phyloP scores from a whole-genome alignment of 1,140 invertebrate species.

The Phenacoccus solenopsis region DNA sequence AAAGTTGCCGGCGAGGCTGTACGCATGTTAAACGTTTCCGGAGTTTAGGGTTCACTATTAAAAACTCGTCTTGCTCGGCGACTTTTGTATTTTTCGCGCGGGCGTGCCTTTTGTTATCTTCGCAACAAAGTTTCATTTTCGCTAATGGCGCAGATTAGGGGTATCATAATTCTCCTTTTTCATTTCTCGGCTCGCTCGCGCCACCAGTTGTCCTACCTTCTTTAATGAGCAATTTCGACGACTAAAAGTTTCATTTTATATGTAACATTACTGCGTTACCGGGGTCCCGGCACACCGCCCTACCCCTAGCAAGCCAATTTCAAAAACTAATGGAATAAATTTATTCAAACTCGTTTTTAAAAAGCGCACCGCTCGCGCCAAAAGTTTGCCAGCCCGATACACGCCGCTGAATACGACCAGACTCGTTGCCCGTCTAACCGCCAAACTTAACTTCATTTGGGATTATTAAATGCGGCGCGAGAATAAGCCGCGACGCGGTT shows the following conservation, averaged over 20 bases:
- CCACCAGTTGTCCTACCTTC: neutral
- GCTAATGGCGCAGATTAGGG: neutral
- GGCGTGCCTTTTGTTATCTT: neutral
- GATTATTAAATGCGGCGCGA: neutral
- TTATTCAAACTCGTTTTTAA: neutral
- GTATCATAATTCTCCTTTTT: slow-evolving; percentile 3
- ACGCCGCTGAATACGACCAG: too few relatives aligned
- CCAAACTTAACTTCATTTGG: neutral
- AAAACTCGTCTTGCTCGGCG: neutral
- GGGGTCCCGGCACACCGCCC: neutral
- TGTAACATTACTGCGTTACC: neutral
- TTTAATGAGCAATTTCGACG: neutral
- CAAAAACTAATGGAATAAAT: neutral
- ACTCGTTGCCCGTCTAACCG: too few relatives aligned
- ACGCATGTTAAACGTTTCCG: slow-evolving; percentile 1
- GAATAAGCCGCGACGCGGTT: neutral
- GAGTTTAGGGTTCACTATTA: neutral
- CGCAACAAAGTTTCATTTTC: neutral
- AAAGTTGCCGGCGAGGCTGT: neutral
- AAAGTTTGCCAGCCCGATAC: too few relatives aligned
- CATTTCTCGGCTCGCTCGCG: too few relatives aligned
- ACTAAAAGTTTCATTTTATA: slow-evolving; percentile 3
- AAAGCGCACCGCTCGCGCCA: too few relatives aligned
- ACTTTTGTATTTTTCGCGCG: neutral
- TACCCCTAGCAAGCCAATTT: slow-evolving; percentile 2